A percentile compares a stretch with the other conserved stretches of the same genome.
Evolutionary conservation across 2,797 vertebrate genomes (phyloP).

Genomic region (Liparis tanakae): DNA sequence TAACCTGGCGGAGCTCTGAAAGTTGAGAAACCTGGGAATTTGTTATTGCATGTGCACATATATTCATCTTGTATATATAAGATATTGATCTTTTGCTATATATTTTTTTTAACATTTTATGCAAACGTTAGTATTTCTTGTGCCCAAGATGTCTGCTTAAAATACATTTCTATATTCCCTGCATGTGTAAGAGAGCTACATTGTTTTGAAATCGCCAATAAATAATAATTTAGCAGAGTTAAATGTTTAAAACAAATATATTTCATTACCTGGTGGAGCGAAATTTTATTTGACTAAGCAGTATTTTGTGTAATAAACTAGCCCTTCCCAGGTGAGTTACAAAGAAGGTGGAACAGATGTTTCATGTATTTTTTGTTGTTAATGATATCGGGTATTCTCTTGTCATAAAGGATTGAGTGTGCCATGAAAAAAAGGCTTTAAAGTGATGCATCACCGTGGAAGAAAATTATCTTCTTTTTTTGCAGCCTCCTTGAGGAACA

Average conservation of each 20-base stretch:
- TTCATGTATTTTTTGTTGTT: not conserved
- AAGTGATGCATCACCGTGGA: constrained; percentile 34
- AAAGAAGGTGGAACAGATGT: not conserved
- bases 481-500: constrained; percentile 37
- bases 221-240: not conserved
- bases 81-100: not conserved
- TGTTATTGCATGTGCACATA: not conserved
- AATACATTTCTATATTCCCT: not conserved
- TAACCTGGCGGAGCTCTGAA: not conserved
- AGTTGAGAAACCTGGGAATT: not conserved
- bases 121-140: not conserved
- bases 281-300: not conserved
- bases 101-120: not conserved
- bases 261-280: no score
- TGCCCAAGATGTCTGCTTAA: not conserved
- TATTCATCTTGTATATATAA: not conserved
- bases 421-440: constrained; percentile 9
- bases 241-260: not conserved
- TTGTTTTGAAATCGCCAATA: not conserved
- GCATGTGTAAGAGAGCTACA: not conserved
- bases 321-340: not conserved
- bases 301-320: not conserved
- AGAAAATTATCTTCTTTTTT: not conserved
- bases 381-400: constrained; percentile 12
- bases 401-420: constrained; percentile 4